Evolutionary conservation across 2,888 invertebrate genomes (phyloP), one percentile per base, ranked within the genome.

Genomic region (Nephrotoma flavescens): DNA sequence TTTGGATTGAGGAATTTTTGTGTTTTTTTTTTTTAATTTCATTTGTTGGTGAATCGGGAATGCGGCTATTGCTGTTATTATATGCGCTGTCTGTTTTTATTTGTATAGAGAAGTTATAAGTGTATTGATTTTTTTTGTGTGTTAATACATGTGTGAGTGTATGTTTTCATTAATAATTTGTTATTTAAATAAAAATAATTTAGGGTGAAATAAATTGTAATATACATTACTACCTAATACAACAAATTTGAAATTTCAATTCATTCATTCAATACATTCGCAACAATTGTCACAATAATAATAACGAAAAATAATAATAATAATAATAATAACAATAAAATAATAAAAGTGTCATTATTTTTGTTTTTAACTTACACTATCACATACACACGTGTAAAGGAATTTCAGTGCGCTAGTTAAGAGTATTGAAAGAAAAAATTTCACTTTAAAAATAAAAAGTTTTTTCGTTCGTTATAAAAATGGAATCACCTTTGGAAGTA

Each of bases 401-500:
- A 84, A 84, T 84, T 84, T 84, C 41, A 84, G 84, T 84, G 84
- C 84, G 84, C 84, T 84, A 84, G 84, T 84, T 84, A 84, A 84
- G 42, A 84, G 84, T n/a, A 84, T 6, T 15, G 84, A 44, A 44
- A 85, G 6, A 83, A 83, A 19, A 19, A 85, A 85, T 44, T 85
- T 85, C 85, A 42, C 85, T 85, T 85, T 85, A 85, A 42, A 42
- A 85, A 85, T 85, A 84, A 84, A 44, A 44, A 85, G 19, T 85
- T 84, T 84, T 83, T 83, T 42, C 9, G 57, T 31, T 84, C 42
- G n/a, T 84, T 42, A 31, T 44, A 85, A 44, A 44, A 85, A 94
- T 95, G 91, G 97, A 97, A 93, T 95, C 96, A 87, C 96, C 97
- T 88, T 92, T 97, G 91, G 97, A 97, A 90, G 97, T 97, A 89